Conservation (phyloP, 1,140 invertebrate species). For the Agraylea sexmaculata region DNA sequence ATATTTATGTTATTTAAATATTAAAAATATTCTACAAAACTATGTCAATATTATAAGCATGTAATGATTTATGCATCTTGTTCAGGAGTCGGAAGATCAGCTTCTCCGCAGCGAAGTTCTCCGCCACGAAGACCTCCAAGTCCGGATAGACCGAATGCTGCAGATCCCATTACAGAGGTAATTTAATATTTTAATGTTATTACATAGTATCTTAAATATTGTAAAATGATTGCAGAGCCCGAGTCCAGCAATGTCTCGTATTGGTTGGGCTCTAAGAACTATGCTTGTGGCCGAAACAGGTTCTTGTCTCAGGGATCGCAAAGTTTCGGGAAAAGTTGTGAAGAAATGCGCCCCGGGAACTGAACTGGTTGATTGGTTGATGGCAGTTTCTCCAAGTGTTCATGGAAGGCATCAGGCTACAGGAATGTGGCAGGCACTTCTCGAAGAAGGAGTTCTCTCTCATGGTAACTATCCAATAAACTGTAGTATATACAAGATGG, state of each 20-base stretch:
- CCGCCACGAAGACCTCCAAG: constrained; percentile 41
- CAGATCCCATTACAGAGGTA: constrained; percentile 48
- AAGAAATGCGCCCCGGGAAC: constrained; percentile 46
- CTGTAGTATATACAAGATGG: too few relatives aligned
- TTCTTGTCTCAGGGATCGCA: constrained; percentile 49
- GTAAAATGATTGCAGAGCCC: constrained; percentile 36
- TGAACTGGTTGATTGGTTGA: constrained; percentile 72
- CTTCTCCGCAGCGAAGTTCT: constrained; percentile 27
- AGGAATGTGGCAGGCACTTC: constrained; percentile 74
- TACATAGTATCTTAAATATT: neutral
- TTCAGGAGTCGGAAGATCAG: constrained; percentile 39
- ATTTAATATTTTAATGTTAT: constrained; percentile 11
- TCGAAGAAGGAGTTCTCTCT: constrained; percentile 68
- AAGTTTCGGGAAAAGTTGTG: constrained; percentile 44
- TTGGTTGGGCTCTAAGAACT: constrained; percentile 58
- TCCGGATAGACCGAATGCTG: constrained; percentile 47
- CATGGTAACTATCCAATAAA: constrained; percentile 47
- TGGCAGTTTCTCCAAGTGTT: constrained; percentile 41
- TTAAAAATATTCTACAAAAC: neutral
- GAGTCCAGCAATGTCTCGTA: constrained; percentile 49
- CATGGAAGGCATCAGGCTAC: constrained; percentile 60
- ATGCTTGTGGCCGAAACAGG: constrained; percentile 49
- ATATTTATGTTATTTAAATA: neutral
- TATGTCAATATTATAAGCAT: constrained; percentile 2
- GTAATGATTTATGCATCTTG: constrained; percentile 7